Conservation (phyloP, 23 tunicate species). For the Styela plicata region DNA sequence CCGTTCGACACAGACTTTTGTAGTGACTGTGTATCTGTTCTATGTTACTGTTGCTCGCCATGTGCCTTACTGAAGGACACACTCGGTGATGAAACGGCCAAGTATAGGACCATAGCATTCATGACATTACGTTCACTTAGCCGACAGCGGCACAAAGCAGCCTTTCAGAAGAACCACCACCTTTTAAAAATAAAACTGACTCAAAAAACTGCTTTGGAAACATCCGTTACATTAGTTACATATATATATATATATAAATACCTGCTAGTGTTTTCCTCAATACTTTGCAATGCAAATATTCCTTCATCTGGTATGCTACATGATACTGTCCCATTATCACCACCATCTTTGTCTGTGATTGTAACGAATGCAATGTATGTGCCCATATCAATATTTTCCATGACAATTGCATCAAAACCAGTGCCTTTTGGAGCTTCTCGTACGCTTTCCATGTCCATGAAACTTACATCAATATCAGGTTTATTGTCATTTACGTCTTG, state of each 20-base stretch:
- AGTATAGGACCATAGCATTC: too few species aligned
- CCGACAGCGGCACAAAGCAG: too few species aligned
- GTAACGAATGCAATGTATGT: conserved; percentile 75
- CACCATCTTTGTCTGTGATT: conserved; percentile 74
- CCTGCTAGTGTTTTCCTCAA: conserved; percentile 13
- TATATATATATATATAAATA: not conserved
- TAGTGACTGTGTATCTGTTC: too few species aligned
- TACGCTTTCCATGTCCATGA: conserved; percentile 38
- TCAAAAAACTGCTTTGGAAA: too few species aligned
- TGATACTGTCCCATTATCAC: conserved; percentile 50
- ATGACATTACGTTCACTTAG: too few species aligned
- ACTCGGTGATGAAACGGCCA: too few species aligned
- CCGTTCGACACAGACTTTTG: too few species aligned
- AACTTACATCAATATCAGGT: conserved; percentile 70
- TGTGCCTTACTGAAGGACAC: too few species aligned
- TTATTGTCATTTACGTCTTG: conserved; percentile 71
- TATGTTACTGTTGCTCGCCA: too few species aligned
- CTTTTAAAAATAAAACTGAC: not conserved
- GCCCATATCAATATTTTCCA: conserved; percentile 61
- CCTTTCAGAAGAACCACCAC: not conserved
- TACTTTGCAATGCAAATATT: not conserved
- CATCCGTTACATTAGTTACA: too few species aligned
- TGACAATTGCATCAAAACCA: conserved; percentile 33
- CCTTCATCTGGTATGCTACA: conserved; percentile 39
- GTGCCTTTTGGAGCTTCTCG: not conserved